A percentile compares a stretch with the other conserved stretches of the same genome.
Evolutionary conservation across 1,140 invertebrate species (phyloP).

Genomic region (Chionoecetes opilio): DNA sequence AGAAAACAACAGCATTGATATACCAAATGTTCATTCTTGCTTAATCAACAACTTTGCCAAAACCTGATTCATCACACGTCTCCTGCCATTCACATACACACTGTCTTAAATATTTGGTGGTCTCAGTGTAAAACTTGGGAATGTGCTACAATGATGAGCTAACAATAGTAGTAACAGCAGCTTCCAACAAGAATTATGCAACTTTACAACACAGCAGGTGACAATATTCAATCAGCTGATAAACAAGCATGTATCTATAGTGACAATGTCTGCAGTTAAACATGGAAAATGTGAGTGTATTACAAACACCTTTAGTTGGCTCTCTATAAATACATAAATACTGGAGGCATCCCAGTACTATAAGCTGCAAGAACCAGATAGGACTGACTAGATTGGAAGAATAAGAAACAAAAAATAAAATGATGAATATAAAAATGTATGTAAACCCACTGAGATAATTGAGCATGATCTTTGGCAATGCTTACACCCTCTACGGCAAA

Average conservation of each 20-base stretch:
- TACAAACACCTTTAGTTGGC: not conserved
- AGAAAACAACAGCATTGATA: not conserved
- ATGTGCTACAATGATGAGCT: not conserved
- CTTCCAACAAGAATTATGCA: not conserved
- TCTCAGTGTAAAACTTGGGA: not conserved
- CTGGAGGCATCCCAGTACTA: not conserved
- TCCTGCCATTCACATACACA: not conserved
- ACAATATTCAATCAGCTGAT: not conserved
- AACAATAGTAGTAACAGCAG: not conserved
- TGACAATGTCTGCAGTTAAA: not conserved
- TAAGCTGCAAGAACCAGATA: not conserved
- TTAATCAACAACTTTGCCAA: not conserved
- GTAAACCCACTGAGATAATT: not conserved
- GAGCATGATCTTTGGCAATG: conserved; percentile 17
- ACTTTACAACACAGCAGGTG: conserved; percentile 16
- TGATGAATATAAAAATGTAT: too few species aligned
- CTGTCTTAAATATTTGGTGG: not conserved
- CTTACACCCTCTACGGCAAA: not conserved
- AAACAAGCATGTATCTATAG: not conserved
- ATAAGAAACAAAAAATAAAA: not conserved
- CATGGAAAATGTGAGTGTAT: not conserved
- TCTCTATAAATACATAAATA: not conserved
- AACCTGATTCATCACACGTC: not conserved
- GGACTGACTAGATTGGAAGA: not conserved
- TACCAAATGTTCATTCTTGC: not conserved